phyloP scores from a whole-genome alignment of 2,797 vertebrate species.

The Echeneis naucrates region DNA sequence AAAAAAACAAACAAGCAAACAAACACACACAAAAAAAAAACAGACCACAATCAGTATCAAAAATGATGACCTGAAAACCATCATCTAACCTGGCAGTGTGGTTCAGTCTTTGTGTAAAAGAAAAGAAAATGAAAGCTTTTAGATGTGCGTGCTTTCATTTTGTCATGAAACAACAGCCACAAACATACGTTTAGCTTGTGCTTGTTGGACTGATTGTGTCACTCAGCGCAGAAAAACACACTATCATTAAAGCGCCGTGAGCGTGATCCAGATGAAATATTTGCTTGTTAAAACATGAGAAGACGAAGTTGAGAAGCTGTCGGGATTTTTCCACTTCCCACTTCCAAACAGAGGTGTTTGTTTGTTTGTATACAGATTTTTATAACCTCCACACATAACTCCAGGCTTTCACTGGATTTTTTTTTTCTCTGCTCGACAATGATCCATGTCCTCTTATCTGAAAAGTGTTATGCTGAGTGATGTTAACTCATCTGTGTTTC shows the following conservation, averaged over 20 bases:
- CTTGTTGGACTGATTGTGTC: conserved; percentile 13
- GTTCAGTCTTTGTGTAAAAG: not conserved
- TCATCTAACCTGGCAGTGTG: not conserved
- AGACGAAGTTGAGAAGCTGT: conserved; percentile 40
- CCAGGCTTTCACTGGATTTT: not conserved
- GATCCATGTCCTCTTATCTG: conserved; percentile 3
- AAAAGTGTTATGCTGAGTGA: not conserved
- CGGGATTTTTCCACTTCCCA: conserved; percentile 55
- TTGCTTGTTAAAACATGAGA: conserved; percentile 67
- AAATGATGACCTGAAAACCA: not conserved
- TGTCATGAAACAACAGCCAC: conserved; percentile 41
- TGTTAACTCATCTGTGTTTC: conserved; percentile 48
- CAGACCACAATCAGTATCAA: not conserved
- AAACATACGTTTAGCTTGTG: conserved; percentile 18
- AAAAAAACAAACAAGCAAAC: too few species aligned
- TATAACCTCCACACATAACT: conserved; percentile 28
- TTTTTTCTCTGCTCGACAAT: not conserved
- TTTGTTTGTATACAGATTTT: conserved; percentile 45
- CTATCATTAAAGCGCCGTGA: conserved; percentile 62
- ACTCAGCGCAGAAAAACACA: conserved; percentile 24
- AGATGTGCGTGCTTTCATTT: conserved; percentile 34
- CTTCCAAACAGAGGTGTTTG: conserved; percentile 49
- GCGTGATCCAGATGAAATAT: conserved; percentile 57
- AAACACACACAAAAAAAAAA: too few species aligned
- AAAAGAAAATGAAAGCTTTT: conserved; percentile 15